A percentile compares a stretch with the other conserved stretches of the same genome.
Conservation (phyloP, 2,797 vertebrate genomes). For the Gambelia wislizenii region DNA sequence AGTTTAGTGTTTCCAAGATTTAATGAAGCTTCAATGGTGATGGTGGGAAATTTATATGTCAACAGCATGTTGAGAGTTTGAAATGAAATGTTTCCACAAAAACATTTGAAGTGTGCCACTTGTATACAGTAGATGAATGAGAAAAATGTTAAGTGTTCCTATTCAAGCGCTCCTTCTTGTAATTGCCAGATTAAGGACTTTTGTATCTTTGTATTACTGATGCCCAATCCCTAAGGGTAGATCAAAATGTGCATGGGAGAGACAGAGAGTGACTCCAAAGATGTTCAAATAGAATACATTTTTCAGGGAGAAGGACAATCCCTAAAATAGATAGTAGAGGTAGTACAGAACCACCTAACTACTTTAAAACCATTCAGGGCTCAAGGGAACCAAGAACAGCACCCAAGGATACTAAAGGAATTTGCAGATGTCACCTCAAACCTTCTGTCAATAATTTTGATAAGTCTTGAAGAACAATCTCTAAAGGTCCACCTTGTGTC, state of each 20-base stretch:
- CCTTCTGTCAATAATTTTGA: too few relatives aligned
- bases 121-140: neutral
- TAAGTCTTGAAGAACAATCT: too few relatives aligned
- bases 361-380: too few relatives aligned
- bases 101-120: conserved; percentile 10
- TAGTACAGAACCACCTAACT: too few relatives aligned
- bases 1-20: neutral
- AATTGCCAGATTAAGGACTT: conserved; percentile 30
- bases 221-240: neutral
- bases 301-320: too few relatives aligned
- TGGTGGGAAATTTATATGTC: neutral
- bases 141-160: neutral
- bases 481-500: too few relatives aligned
- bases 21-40: neutral
- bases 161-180: neutral
- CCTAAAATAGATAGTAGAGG: too few relatives aligned
- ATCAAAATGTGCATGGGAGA: neutral
- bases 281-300: neutral
- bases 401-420: too few relatives aligned
- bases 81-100: conserved; percentile 35
- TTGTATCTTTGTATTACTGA: conserved; percentile 16
- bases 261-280: neutral
- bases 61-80: conserved; percentile 18
- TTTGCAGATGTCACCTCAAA: too few relatives aligned
- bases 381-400: too few relatives aligned